A percentile compares a stretch with the other conserved stretches of the same genome.
Evolutionary conservation across 2,888 invertebrate genomes (phyloP).

Genomic region (Willowsia nigromaculata): DNA sequence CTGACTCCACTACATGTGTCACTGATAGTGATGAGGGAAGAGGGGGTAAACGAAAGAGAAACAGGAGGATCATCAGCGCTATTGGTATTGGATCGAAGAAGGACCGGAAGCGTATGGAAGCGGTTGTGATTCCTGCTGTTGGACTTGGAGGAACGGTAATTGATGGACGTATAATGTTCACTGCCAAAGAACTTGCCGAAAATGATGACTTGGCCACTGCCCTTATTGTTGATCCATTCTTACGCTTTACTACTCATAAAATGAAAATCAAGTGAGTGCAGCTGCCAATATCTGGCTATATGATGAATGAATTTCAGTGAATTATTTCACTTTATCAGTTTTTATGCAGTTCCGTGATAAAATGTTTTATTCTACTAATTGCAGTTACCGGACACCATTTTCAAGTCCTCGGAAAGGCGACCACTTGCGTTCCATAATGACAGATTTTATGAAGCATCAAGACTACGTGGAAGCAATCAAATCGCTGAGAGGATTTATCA

Average conservation of each 20-base stretch:
- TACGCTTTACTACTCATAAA: conserved; percentile 97
- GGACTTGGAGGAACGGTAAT: conserved; percentile 35
- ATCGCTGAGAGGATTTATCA: not conserved
- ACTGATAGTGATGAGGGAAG: not conserved
- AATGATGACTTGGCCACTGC: conserved; percentile 98
- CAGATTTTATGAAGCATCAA: conserved; percentile 31
- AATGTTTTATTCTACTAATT: not conserved
- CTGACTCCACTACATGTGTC: not conserved
- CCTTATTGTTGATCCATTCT: conserved; percentile 94
- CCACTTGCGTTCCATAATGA: conserved; percentile 2
- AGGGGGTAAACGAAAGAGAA: conserved; percentile 17
- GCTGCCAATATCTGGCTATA: no score
- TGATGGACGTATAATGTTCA: conserved; percentile 80
- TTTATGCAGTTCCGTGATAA: no score
- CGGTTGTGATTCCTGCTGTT: not conserved
- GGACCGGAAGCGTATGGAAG: not conserved
- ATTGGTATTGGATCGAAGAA: conserved; percentile 17
- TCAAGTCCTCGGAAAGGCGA: conserved; percentile 50
- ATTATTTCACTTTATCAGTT: no score
- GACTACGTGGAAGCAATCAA: conserved; percentile 17
- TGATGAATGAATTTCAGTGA: no score
- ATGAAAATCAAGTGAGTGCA: conserved; percentile 91
- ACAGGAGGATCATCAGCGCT: conserved; percentile 41
- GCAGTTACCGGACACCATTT: conserved; percentile 57
- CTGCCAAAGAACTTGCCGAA: conserved; percentile 96